Evolutionary conservation across 2,888 invertebrate genomes (phyloP).

Genomic region (Lissonota sp.): DNA sequence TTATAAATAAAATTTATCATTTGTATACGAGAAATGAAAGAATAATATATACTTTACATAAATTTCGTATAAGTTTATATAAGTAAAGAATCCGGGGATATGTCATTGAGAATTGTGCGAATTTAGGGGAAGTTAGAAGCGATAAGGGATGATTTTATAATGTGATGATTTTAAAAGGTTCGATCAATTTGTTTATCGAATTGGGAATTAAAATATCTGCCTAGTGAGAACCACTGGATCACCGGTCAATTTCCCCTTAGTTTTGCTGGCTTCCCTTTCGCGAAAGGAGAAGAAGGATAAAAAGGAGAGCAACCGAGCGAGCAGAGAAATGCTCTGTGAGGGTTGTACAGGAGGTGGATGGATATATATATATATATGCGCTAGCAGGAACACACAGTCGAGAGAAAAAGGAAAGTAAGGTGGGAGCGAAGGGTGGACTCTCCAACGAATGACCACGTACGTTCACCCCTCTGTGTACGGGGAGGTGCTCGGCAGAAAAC

Average conservation of each 20-base stretch:
- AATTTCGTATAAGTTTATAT: neutral
- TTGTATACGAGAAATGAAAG: too few relatives aligned
- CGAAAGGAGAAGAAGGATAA: constrained; percentile 70
- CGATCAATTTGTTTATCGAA: neutral
- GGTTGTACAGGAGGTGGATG: constrained; percentile 62
- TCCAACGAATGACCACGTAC: constrained; percentile 53
- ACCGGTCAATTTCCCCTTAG: constrained; percentile 82
- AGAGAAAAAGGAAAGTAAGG: constrained; percentile 57
- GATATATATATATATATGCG: constrained; percentile 35
- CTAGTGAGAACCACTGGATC: constrained; percentile 78
- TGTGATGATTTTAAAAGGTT: neutral
- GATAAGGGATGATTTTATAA: too few relatives aligned
- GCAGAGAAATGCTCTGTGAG: constrained; percentile 56
- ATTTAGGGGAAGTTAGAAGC: too few relatives aligned
- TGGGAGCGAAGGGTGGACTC: constrained; percentile 59
- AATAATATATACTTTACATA: neutral
- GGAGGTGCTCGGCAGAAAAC: constrained; percentile 40
- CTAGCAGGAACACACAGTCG: constrained; percentile 13
- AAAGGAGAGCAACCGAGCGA: constrained; percentile 57
- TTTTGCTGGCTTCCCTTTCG: constrained; percentile 70
- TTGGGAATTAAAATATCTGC: constrained; percentile 14
- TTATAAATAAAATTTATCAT: too few relatives aligned
- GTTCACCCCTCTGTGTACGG: constrained; percentile 6
- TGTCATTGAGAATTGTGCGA: too few relatives aligned
- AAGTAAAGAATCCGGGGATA: too few relatives aligned